Conservation (phyloP, 2,888 invertebrate genomes). For the Cephus sareptanus region DNA sequence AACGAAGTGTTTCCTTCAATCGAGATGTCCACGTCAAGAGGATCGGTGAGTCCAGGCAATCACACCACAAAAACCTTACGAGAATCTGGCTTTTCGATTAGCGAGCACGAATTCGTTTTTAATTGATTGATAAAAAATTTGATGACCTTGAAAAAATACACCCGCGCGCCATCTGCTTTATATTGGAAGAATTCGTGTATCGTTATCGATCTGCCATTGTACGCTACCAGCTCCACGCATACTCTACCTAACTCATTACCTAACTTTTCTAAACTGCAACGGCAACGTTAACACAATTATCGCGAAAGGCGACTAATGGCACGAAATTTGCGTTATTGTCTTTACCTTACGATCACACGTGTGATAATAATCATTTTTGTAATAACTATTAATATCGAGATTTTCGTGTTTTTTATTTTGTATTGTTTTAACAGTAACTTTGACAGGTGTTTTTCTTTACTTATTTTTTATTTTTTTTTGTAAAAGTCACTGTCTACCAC, state of each 20-base stretch:
- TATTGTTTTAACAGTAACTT: neutral
- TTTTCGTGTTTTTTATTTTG: constrained; percentile 8
- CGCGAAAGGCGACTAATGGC: constrained; percentile 47
- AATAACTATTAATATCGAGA: constrained; percentile 15
- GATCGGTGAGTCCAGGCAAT: constrained; percentile 77
- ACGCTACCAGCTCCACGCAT: constrained; percentile 29
- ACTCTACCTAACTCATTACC: constrained; percentile 47
- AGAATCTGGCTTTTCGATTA: constrained; percentile 19
- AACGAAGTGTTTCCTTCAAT: constrained; percentile 87
- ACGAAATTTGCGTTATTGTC: constrained; percentile 35
- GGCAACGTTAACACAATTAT: constrained; percentile 31
- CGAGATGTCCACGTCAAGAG: constrained; percentile 90
- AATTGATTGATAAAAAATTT: neutral
- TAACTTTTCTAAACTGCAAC: constrained; percentile 45
- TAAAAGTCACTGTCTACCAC: neutral
- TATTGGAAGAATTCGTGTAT: neutral
- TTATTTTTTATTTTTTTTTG: neutral
- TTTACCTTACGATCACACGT: constrained; percentile 19
- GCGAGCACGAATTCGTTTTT: neutral
- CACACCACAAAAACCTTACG: constrained; percentile 49
- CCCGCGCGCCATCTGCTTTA: neutral
- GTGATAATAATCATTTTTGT: constrained; percentile 31
- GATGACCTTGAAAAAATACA: neutral
- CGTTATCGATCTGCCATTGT: neutral
- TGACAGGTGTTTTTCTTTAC: neutral